phyloP scores from a whole-genome alignment of 2,797 vertebrate genomes.

The Pitangus sulphuratus region DNA sequence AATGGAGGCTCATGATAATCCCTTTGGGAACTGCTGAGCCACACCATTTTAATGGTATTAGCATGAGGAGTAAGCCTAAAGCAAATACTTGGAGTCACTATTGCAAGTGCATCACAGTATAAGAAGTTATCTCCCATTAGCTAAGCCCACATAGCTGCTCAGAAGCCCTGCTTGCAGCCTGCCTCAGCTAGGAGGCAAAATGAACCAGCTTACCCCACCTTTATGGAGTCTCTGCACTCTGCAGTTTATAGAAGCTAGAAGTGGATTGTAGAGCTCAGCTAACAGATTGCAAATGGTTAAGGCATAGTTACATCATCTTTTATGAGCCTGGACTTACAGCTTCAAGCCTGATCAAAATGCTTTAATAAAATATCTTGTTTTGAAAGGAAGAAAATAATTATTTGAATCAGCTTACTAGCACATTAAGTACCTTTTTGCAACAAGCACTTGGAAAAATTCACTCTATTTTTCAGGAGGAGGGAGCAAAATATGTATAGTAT shows the following conservation, averaged over 20 bases:
- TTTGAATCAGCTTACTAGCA: not conserved
- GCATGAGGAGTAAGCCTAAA: constrained; percentile 57
- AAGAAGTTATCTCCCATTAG: constrained; percentile 36
- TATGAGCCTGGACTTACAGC: not conserved
- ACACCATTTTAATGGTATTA: constrained; percentile 65
- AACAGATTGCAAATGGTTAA: not conserved
- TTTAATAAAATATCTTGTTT: not conserved
- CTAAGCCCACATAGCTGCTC: not conserved
- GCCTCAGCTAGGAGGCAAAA: not conserved
- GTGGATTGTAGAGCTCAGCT: not conserved
- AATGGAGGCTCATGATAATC: constrained; percentile 42
- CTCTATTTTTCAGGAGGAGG: not conserved
- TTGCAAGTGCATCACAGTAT: constrained; percentile 41
- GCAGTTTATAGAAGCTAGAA: not conserved
- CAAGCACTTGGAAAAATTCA: not conserved
- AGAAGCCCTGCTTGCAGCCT: not conserved
- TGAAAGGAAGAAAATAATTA: not conserved
- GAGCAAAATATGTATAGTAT: not conserved
- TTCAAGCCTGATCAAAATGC: not conserved
- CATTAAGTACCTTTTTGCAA: not conserved
- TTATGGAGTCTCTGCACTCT: not conserved
- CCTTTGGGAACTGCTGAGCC: constrained; percentile 69
- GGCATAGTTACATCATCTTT: not conserved
- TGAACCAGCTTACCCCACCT: not conserved
- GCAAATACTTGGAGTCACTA: constrained; percentile 58